phyloP scores from a whole-genome alignment of 2,888 invertebrate genomes.

The Acleris emargana region DNA sequence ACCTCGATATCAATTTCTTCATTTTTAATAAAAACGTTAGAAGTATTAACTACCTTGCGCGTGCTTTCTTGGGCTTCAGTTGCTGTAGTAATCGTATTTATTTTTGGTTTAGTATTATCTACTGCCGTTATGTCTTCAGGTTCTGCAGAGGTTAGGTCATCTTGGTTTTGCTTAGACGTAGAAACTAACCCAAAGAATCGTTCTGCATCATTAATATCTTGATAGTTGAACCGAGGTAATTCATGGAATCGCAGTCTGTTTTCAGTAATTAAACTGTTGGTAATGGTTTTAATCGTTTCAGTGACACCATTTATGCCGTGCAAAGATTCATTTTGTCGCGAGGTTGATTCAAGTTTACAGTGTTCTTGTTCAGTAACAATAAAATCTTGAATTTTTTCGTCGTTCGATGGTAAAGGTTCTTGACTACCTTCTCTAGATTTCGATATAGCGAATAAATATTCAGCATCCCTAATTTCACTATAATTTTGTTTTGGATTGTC shows the following conservation, averaged over 20 bases:
- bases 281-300: constrained; percentile 11
- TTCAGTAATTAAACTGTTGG: constrained; percentile 19
- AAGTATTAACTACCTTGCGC: too few species aligned
- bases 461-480: constrained; percentile 53
- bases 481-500: constrained; percentile 44
- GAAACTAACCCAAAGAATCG: constrained; percentile 44
- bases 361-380: constrained; percentile 1
- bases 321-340: not conserved
- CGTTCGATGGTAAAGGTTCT: constrained; percentile 36
- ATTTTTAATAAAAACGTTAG: too few species aligned
- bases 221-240: constrained; percentile 54
- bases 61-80: not conserved
- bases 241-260: constrained; percentile 45
- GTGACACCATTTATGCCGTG: constrained; percentile 15
- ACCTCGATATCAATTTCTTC: too few species aligned
- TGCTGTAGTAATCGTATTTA: not conserved
- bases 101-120: constrained; percentile 21
- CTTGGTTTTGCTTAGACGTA: not conserved
- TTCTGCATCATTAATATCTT: constrained; percentile 61
- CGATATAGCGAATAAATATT: constrained; percentile 46
- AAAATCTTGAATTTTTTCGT: constrained; percentile 16
- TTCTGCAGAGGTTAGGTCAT: not conserved
- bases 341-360: not conserved
- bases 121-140: constrained; percentile 28
- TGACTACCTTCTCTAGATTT: constrained; percentile 43